These are phyloP conservation scores for Stegophylla sp. DNA, from an alignment of 2,888 invertebrate genomes.

Conservation along the genomic window DNA sequence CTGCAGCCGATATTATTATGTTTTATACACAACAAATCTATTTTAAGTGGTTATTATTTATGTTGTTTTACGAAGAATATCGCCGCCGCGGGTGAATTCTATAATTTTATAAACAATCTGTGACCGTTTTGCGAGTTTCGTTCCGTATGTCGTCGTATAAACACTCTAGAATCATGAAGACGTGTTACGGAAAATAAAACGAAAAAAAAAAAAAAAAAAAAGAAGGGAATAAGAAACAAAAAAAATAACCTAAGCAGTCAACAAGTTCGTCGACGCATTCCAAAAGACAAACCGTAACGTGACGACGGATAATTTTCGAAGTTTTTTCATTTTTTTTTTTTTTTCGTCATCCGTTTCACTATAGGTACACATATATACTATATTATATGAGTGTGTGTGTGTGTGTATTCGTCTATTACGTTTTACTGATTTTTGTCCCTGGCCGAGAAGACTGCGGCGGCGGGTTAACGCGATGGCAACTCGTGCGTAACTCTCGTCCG, in stretches of 20 bases:
- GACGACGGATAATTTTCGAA: slow-evolving; percentile 49
- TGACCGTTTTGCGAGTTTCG: not conserved
- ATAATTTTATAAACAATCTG: too few relatives aligned
- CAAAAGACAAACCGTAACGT: slow-evolving; percentile 55
- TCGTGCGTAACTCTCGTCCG: slow-evolving; percentile 53
- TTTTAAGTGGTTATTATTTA: too few relatives aligned
- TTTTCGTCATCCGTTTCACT: slow-evolving; percentile 23
- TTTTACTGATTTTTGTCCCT: slow-evolving; percentile 53
- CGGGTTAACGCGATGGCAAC: slow-evolving; percentile 52
- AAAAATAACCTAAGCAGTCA: not conserved
- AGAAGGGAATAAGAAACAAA: not conserved
- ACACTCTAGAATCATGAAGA: not conserved
- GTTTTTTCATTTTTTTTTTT: slow-evolving; percentile 14
- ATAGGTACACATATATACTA: not conserved
- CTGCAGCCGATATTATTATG: too few relatives aligned
- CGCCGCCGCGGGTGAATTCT: not conserved
- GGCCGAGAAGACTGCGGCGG: slow-evolving; percentile 5
- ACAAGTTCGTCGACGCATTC: slow-evolving; percentile 36
- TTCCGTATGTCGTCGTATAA: not conserved
- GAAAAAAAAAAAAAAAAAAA: slow-evolving; percentile 2
- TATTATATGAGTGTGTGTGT: not conserved
- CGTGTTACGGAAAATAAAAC: not conserved
- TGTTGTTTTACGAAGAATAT: not conserved
- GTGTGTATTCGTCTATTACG: not conserved
- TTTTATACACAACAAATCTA: too few relatives aligned